These are phyloP conservation scores for Nothoprocta perdicaria DNA, from an alignment of 2,113 vertebrate species.

Conservation along the genomic window DNA sequence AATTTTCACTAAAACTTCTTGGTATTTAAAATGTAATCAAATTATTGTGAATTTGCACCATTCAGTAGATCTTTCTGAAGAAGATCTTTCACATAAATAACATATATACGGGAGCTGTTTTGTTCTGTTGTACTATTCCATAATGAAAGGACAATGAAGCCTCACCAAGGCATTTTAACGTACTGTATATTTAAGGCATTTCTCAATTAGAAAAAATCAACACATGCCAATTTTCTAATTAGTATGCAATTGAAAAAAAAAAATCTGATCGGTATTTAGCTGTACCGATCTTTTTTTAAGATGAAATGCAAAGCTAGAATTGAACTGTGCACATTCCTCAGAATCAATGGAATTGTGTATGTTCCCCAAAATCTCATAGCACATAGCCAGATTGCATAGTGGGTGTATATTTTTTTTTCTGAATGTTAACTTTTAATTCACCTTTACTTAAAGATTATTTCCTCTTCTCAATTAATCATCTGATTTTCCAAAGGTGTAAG, in stretches of 20 bases:
- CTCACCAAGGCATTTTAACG: neutral
- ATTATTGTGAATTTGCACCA: conserved; percentile 6
- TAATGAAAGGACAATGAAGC: neutral
- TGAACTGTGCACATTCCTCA: fast-evolving
- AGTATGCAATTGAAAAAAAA: too few relatives aligned
- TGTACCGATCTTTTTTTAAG: neutral
- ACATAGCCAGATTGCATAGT: neutral
- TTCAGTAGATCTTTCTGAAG: neutral
- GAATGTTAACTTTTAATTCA: neutral
- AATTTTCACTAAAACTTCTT: conserved; percentile 20
- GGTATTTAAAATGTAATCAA: conserved; percentile 45
- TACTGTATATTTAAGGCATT: neutral
- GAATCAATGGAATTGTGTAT: neutral
- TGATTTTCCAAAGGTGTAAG: neutral
- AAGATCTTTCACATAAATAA: neutral
- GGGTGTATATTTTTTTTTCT: neutral
- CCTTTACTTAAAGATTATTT: neutral
- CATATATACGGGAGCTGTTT: neutral
- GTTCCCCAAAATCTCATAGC: neutral
- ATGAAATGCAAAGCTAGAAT: neutral
- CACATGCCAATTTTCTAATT: too few relatives aligned
- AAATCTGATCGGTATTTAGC: neutral
- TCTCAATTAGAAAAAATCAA: neutral
- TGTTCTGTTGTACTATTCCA: conserved; percentile 16
- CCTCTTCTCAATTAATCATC: neutral